A percentile compares a stretch with the other conserved stretches of the same genome.
Evolutionary conservation across 2,113 vertebrate species (phyloP).

Genomic region (Cinclus mexicanus): DNA sequence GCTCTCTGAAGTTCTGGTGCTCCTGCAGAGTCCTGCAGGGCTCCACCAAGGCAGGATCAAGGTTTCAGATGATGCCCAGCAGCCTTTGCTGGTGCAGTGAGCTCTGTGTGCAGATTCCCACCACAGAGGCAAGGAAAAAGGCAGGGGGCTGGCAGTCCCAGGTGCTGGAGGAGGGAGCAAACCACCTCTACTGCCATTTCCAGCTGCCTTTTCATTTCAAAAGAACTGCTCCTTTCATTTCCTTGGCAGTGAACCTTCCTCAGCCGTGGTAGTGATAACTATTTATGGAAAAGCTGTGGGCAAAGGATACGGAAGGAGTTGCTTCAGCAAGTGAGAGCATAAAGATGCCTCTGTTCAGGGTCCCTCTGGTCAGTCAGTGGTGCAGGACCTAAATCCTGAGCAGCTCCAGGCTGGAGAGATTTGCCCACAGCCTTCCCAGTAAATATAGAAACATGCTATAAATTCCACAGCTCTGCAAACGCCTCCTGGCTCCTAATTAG

Average conservation of each 20-base stretch:
- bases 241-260: not conserved
- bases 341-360: not conserved
- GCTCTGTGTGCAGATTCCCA: not conserved
- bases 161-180: not conserved
- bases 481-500: not conserved
- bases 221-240: constrained; percentile 48
- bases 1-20: not conserved
- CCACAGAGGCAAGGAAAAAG: not conserved
- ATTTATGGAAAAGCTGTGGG: constrained; percentile 24
- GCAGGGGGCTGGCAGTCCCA: not conserved
- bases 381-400: not conserved
- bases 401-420: not conserved
- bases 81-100: not conserved
- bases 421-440: not conserved
- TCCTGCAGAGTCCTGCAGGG: not conserved
- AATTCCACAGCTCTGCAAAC: not conserved
- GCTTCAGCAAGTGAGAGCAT: not conserved
- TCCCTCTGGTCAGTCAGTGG: not conserved
- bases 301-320: not conserved
- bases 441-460: not conserved
- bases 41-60: not conserved
- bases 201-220: not conserved
- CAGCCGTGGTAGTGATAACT: not conserved
- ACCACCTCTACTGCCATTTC: not conserved
- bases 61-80: not conserved